phyloP scores from a whole-genome alignment of 92 coral and sea anemone species.

The Epizoanthus fatuus region DNA sequence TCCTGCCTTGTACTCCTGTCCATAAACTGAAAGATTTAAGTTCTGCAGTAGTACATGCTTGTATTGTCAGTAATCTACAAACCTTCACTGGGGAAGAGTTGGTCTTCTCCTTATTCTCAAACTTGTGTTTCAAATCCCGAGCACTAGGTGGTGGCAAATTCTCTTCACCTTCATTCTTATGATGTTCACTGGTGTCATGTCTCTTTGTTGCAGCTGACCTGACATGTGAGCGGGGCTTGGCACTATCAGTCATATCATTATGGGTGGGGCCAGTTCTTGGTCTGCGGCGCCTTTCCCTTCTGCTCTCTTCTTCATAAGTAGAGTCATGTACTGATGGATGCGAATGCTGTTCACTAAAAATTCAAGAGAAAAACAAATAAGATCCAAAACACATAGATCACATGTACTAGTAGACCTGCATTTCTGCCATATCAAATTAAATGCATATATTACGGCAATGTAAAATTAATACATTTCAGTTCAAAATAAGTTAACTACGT shows the following conservation, averaged over 20 bases:
- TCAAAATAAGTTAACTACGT: too few species aligned
- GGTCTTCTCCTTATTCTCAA: slow-evolving; percentile 69
- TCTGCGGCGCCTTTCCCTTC: slow-evolving; percentile 17
- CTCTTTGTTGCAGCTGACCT: slow-evolving; percentile 24
- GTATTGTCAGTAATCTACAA: not conserved
- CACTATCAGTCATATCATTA: slow-evolving; percentile 28
- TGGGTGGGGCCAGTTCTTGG: not conserved
- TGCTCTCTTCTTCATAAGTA: slow-evolving; percentile 60
- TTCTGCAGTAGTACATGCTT: too few species aligned
- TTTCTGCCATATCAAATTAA: too few species aligned
- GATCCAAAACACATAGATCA: not conserved
- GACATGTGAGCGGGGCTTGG: slow-evolving; percentile 10
- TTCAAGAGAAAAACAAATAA: not conserved
- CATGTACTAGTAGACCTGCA: too few species aligned
- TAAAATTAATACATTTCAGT: too few species aligned
- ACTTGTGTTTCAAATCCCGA: slow-evolving; percentile 57
- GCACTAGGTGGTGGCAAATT: slow-evolving; percentile 37
- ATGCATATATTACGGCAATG: too few species aligned
- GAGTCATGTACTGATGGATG: slow-evolving; percentile 52
- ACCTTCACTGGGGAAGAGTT: slow-evolving; percentile 49
- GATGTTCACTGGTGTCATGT: slow-evolving; percentile 16
- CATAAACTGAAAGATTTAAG: too few species aligned
- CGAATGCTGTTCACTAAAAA: slow-evolving; percentile 28
- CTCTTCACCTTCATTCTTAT: slow-evolving; percentile 22
- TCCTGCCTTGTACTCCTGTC: too few species aligned